Percentiles rank a stretch among this genome's conserved stretches.
Conservation (phyloP, 2,113 vertebrate genomes). For the Cryptomyrus ogoouensis region DNA sequence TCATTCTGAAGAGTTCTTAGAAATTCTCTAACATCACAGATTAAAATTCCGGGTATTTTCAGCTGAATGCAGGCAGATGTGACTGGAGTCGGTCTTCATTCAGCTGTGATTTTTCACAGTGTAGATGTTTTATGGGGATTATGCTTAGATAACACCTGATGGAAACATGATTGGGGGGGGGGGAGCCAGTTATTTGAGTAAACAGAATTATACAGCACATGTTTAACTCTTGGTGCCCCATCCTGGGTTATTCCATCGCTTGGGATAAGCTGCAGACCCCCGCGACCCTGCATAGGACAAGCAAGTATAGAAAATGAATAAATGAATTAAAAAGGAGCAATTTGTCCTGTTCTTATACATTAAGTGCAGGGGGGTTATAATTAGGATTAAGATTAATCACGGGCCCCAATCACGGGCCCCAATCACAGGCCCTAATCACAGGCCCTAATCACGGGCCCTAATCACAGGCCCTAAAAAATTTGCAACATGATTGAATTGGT, state of each 20-base stretch:
- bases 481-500: not conserved
- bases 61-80: constrained; percentile 55
- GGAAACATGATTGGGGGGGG: constrained; percentile 44
- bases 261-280: not conserved
- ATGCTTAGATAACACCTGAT: constrained; percentile 31
- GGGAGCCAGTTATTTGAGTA: not conserved
- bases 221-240: constrained; percentile 31
- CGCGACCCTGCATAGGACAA: not conserved
- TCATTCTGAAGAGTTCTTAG: constrained; percentile 40
- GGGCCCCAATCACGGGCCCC: too few relatives aligned
- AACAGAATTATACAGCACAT: constrained; percentile 42
- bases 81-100: constrained; percentile 47
- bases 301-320: not conserved
- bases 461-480: not conserved
- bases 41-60: constrained; percentile 33
- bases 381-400: not conserved
- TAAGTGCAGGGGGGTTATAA: not conserved
- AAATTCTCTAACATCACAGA: constrained; percentile 36
- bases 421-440: not conserved
- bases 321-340: not conserved
- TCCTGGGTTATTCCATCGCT: not conserved
- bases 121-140: constrained; percentile 42
- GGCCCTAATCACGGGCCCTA: too few relatives aligned
- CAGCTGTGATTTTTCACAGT: constrained; percentile 40
- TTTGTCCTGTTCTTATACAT: not conserved